phyloP scores from a whole-genome alignment of 2,797 vertebrate species.

The Coilia nasus region DNA sequence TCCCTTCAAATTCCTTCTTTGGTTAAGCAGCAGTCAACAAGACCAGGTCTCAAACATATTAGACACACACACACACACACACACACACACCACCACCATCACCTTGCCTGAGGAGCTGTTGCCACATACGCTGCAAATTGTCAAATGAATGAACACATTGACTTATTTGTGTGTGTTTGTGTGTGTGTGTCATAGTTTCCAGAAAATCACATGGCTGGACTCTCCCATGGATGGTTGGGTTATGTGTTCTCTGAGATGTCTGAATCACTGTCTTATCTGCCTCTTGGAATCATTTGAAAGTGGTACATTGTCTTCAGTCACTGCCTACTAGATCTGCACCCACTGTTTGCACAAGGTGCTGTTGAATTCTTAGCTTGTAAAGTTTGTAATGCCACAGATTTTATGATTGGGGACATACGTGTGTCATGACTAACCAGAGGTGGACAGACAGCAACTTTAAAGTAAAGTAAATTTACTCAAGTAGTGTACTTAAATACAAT shows the following conservation, averaged over 20 bases:
- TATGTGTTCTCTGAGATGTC: background rate
- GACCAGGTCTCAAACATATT: background rate
- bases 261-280: background rate
- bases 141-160: slow-evolving; percentile 8
- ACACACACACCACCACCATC: background rate
- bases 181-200: background rate
- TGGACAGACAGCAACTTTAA: no score
- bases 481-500: no score
- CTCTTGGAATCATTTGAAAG: background rate
- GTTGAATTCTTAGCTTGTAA: no score
- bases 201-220: slow-evolving; percentile 13
- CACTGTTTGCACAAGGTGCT: no score
- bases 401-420: background rate
- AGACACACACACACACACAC: no score
- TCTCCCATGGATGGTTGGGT: slow-evolving; percentile 2
- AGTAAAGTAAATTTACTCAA: no score
- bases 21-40: background rate
- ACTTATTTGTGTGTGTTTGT: background rate
- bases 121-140: background rate
- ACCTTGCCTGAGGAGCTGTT: background rate
- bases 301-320: background rate
- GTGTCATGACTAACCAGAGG: no score
- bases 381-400: background rate
- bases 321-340: background rate
- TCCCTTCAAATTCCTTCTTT: background rate